Evolutionary conservation across 2,888 invertebrate genomes (phyloP).

Genomic region (Drosophila anomalipes): DNA sequence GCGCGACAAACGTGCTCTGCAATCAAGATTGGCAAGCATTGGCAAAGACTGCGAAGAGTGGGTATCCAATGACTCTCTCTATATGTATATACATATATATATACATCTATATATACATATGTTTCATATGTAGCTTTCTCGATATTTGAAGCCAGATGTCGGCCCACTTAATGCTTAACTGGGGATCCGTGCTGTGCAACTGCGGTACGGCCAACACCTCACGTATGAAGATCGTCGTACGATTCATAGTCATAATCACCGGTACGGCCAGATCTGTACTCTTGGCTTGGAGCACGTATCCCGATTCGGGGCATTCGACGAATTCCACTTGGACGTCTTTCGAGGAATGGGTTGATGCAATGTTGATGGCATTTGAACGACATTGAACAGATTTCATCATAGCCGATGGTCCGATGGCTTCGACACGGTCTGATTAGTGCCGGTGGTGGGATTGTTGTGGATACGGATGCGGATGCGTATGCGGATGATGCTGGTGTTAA

Average conservation of each 20-base stretch:
- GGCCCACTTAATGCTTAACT: conserved; percentile 14
- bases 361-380: background rate
- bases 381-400: background rate
- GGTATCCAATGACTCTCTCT: no score
- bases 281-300: conserved; percentile 35
- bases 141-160: conserved; percentile 65
- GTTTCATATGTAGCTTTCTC: conserved; percentile 57
- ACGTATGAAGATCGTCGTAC: conserved; percentile 63
- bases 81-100: background rate
- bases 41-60: background rate
- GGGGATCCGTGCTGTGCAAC: conserved; percentile 56
- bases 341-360: conserved; percentile 7
- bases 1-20: conserved; percentile 63
- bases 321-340: no score
- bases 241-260: conserved; percentile 50
- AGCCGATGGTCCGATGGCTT: background rate
- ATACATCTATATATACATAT: conserved; percentile 41
- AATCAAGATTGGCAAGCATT: background rate
- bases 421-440: background rate
- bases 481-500: background rate
- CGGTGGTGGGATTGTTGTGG: background rate
- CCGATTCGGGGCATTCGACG: conserved; percentile 33
- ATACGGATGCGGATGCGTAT: background rate
- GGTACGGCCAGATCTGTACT: conserved; percentile 8
- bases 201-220: conserved; percentile 73